Evolutionary conservation across 2,113 vertebrate genomes (phyloP).

Genomic region (Periophthalmodon schlosseri): DNA sequence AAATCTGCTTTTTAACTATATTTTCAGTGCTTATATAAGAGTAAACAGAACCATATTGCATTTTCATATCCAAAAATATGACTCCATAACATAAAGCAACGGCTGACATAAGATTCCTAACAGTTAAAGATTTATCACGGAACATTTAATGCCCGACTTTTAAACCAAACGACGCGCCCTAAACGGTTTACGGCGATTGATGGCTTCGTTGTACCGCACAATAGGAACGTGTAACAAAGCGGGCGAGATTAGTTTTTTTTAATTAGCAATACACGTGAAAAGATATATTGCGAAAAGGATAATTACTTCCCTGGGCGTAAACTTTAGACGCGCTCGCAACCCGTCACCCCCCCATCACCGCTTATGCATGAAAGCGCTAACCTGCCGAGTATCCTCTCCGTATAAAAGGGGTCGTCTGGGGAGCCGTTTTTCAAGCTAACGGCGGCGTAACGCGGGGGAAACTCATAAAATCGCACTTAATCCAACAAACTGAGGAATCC

Average conservation of each 20-base stretch:
- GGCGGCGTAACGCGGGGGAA: neutral
- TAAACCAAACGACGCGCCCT: too few relatives aligned
- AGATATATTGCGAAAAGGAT: neutral
- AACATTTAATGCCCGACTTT: too few relatives aligned
- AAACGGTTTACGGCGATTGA: too few relatives aligned
- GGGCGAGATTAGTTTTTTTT: too few relatives aligned
- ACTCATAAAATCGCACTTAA: neutral
- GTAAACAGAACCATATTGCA: too few relatives aligned
- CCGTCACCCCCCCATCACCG: neutral
- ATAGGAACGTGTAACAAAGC: neutral
- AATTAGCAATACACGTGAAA: neutral
- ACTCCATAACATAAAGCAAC: too few relatives aligned
- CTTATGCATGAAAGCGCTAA: neutral
- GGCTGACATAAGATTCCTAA: too few relatives aligned
- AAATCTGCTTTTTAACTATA: too few relatives aligned
- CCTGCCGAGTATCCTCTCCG: neutral
- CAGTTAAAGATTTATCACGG: too few relatives aligned
- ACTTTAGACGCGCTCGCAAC: neutral
- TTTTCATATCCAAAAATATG: too few relatives aligned
- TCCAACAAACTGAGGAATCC: neutral
- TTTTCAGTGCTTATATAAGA: too few relatives aligned
- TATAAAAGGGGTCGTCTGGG: neutral
- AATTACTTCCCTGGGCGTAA: neutral
- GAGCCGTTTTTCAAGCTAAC: neutral
- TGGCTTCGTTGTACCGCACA: too few relatives aligned